These are phyloP conservation scores for Branchellion lobata DNA, from an alignment of 2,888 invertebrate genomes.

Conservation along the genomic window DNA sequence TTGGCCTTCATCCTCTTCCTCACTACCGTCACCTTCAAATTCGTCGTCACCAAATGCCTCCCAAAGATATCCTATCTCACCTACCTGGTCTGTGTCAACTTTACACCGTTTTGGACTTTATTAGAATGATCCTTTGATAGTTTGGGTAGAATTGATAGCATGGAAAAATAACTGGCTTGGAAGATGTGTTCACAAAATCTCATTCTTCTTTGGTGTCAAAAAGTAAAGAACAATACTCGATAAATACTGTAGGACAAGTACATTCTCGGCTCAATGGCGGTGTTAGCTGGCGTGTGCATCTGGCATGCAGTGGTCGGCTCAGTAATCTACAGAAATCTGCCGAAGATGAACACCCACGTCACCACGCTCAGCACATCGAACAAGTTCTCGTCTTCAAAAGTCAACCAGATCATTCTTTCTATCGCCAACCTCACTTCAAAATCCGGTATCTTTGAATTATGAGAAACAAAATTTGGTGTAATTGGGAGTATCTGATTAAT, in stretches of 20 bases:
- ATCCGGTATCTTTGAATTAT: too few relatives aligned
- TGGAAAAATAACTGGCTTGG: background rate
- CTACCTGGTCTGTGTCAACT: conserved; percentile 39
- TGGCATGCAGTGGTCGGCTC: conserved; percentile 45
- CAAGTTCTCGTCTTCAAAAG: background rate
- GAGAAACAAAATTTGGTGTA: too few relatives aligned
- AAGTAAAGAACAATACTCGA: too few relatives aligned
- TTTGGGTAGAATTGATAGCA: background rate
- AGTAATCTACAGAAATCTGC: conserved; percentile 7
- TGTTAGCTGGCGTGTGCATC: conserved; percentile 40
- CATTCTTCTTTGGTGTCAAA: background rate
- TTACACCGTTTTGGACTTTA: too few relatives aligned
- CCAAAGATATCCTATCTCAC: conserved; percentile 47
- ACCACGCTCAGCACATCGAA: background rate
- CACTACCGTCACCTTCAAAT: conserved; percentile 48
- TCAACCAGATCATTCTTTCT: background rate
- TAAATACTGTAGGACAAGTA: conserved; percentile 43
- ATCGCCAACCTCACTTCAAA: too few relatives aligned
- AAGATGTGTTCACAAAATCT: background rate
- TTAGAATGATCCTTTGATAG: too few relatives aligned
- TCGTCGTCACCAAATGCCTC: conserved; percentile 45
- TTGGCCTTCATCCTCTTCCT: conserved; percentile 44
- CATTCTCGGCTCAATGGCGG: conserved; percentile 44
- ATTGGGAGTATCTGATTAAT: too few relatives aligned
- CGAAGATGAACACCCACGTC: background rate